A percentile compares a stretch with the other conserved stretches of the same genome.
phyloP scores from a whole-genome alignment of 2,797 vertebrate genomes.

The Borostomias antarcticus region DNA sequence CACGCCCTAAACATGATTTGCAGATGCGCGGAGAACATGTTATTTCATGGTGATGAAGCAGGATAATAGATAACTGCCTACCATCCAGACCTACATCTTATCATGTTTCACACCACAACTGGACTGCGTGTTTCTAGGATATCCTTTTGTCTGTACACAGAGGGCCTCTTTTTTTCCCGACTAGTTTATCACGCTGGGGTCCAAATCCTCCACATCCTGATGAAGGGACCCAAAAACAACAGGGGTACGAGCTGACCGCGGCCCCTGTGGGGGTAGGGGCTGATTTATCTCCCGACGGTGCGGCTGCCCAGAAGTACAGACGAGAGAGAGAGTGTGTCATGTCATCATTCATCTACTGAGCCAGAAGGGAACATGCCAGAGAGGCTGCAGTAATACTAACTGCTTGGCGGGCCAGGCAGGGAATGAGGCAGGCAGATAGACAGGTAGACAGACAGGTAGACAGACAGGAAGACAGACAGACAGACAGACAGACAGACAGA shows the following conservation, averaged over 20 bases:
- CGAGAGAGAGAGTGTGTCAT: constrained; percentile 63
- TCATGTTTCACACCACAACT: constrained; percentile 38
- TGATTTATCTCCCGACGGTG: constrained; percentile 69
- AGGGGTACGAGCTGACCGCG: constrained; percentile 43
- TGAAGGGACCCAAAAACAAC: constrained; percentile 56
- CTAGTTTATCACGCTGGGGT: not conserved
- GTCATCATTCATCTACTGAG: constrained; percentile 67
- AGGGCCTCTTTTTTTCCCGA: constrained; percentile 4
- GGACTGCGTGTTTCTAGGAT: constrained; percentile 44
- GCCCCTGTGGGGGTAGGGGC: constrained; percentile 50
- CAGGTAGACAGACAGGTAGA: constrained; percentile 6
- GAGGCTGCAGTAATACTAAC: constrained; percentile 64
- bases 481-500: constrained; percentile 23
- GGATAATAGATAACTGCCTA: constrained; percentile 53
- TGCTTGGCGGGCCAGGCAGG: constrained; percentile 45
- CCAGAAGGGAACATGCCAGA: constrained; percentile 59
- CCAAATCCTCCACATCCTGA: constrained; percentile 5
- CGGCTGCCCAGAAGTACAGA: constrained; percentile 62
- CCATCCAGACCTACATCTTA: constrained; percentile 36
- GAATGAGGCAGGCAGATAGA: constrained; percentile 10
- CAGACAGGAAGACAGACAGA: constrained; percentile 3
- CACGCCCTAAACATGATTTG: constrained; percentile 38
- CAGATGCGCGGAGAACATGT: constrained; percentile 31
- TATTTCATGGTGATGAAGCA: constrained; percentile 46
- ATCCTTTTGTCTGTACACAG: constrained; percentile 31